Base-by-base conservation (phyloP, 2,797 vertebrate genomes). In the Perodicticus potto region DNA sequence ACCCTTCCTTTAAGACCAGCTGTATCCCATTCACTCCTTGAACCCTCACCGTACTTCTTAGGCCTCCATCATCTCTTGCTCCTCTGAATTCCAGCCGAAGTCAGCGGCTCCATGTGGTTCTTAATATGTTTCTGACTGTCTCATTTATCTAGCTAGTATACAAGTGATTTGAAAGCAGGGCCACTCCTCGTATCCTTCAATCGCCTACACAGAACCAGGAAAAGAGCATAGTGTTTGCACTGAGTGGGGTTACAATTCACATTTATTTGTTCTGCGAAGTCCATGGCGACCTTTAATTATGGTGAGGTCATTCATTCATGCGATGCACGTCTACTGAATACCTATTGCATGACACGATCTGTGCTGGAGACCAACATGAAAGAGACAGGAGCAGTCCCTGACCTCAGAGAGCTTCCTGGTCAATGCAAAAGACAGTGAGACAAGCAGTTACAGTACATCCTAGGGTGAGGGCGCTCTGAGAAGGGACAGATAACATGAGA, bases 241-340 rank as follows among this genome's bases (percentile, higher is more conserved):
- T 61, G 20, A 81, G 73, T 40, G 93, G 53, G 37, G 37, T 55
- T 57, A 73, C 23, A 89, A 63, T 74, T 93, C 65, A 84, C 23
- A 91, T 13, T 81, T 63, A 25, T 14, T 94, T 57, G 55, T 80
- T 94, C 82, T 65, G 73, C 32, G 78, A 77, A 92, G 85, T 93
- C 37, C 53, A 93, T 37, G 25, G 76, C 82, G 55, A 89, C 57
- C 65, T 89, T 92, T 72, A 94, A 81, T 86, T 77, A 86, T 16
- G 78, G 16, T 8, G 84, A 73, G 22, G 10, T 67, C 84, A 65
- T 80, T 84, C 27, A 72, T n/a, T 91, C 57, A n/a, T 13, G 78
- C 1, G 37, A 81, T 5, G 80, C 77, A 80, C 57, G 57, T 8
- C 73, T 45, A 40, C 7, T 78, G 82, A 72, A 61, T 32, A 84